These are phyloP conservation scores for Iphiclides podalirius DNA, from an alignment of 2,888 invertebrate genomes.

Conservation along the genomic window DNA sequence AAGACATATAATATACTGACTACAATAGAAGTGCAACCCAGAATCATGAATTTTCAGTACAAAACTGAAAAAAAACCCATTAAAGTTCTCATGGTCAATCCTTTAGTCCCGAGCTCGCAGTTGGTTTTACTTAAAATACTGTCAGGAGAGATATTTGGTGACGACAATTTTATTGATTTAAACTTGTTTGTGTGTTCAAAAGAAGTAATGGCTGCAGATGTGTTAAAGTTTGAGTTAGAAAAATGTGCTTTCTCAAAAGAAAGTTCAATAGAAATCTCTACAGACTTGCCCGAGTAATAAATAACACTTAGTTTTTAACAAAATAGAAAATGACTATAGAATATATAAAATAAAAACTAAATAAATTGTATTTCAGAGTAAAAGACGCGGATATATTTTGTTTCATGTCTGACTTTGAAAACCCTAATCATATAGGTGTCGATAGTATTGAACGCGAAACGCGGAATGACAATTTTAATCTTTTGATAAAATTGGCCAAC, in stretches of 20 bases:
- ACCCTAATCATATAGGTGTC: constrained; percentile 53
- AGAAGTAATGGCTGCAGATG: constrained; percentile 45
- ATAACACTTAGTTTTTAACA: background rate
- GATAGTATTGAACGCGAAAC: constrained; percentile 39
- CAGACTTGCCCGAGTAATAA: constrained; percentile 57
- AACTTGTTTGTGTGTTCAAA: constrained; percentile 55
- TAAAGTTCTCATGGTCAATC: constrained; percentile 56
- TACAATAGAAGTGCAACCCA: too few species aligned
- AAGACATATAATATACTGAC: too few species aligned
- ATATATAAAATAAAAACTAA: too few species aligned
- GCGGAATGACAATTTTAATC: constrained; percentile 53
- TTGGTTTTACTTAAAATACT: constrained; percentile 53
- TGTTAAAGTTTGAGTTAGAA: constrained; percentile 47
- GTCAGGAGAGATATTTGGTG: constrained; percentile 55
- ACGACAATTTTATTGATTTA: constrained; percentile 48
- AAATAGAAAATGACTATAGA: too few species aligned
- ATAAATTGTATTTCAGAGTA: constrained; percentile 39
- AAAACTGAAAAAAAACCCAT: constrained; percentile 39
- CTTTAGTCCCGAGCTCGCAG: constrained; percentile 46
- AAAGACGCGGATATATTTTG: constrained; percentile 64
- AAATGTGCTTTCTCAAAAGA: constrained; percentile 52
- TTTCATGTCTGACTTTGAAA: constrained; percentile 53
- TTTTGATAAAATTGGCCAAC: constrained; percentile 57
- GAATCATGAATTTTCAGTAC: constrained; percentile 56
- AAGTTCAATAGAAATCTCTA: constrained; percentile 48